Evolutionary conservation across 2,113 vertebrate genomes (phyloP).

Genomic region (Rhabdornis inornatus): DNA sequence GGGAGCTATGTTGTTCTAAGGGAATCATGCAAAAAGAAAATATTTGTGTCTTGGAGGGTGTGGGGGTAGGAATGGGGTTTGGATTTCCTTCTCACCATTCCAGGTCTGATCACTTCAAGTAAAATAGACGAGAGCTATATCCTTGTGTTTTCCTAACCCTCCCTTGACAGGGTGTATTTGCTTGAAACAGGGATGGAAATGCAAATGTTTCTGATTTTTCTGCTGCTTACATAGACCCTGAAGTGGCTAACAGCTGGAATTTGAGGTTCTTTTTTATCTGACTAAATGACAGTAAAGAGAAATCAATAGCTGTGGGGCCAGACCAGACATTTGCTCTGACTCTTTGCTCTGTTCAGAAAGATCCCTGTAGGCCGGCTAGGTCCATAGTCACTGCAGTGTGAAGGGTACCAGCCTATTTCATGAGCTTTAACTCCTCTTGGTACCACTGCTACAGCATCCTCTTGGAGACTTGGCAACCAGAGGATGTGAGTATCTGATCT

Average conservation of each 20-base stretch:
- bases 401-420: neutral
- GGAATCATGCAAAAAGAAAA: neutral
- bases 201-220: neutral
- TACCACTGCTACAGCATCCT: neutral
- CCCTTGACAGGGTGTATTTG: neutral
- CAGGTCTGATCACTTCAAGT: neutral
- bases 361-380: neutral
- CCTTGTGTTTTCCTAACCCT: neutral
- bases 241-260: neutral
- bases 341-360: neutral
- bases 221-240: neutral
- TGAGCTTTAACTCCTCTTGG: neutral
- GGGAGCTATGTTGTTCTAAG: neutral
- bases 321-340: neutral
- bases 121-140: neutral
- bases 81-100: neutral
- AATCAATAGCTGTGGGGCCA: neutral
- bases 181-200: neutral
- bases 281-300: neutral
- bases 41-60: neutral
- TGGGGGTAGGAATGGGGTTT: neutral
- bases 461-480: neutral
- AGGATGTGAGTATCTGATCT: neutral
- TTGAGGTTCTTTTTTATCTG: neutral
- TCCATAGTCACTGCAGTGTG: neutral